Conservation (phyloP, 2,888 invertebrate genomes). For the Melanostoma scalare region DNA sequence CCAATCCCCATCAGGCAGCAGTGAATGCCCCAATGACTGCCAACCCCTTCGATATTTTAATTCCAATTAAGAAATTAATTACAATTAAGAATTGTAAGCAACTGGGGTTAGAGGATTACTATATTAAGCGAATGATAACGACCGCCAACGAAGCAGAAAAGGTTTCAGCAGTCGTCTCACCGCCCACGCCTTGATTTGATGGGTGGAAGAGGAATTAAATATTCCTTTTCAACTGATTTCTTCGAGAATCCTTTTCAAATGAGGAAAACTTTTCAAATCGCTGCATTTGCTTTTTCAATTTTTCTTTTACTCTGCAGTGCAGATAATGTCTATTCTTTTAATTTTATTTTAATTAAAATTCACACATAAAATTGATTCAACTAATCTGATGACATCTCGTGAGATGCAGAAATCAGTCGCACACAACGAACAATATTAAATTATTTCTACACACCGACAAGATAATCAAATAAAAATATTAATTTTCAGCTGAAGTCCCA, state of each 20-base stretch:
- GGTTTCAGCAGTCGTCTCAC: conserved; percentile 32
- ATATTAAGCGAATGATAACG: conserved; percentile 10
- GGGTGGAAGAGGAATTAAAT: conserved; percentile 28
- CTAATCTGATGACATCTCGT: conserved; percentile 12
- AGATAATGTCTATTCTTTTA: neutral
- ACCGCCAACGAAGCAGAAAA: conserved; percentile 30
- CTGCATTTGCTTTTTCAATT: neutral
- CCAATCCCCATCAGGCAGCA: neutral
- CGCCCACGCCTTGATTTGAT: neutral
- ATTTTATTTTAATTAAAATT: neutral
- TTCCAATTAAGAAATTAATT: conserved; percentile 63
- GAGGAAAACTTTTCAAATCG: conserved; percentile 42
- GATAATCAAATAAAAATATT: conserved; percentile 25
- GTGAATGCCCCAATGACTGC: neutral
- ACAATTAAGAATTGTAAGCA: conserved; percentile 55
- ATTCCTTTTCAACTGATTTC: conserved; percentile 30
- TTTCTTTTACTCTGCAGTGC: neutral
- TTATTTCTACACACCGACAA: neutral
- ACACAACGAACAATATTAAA: neutral
- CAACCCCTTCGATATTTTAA: conserved; percentile 50
- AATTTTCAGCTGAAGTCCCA: conserved; percentile 70
- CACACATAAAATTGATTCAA: neutral
- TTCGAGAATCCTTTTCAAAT: conserved; percentile 49
- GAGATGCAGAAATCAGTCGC: neutral
- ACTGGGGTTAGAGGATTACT: conserved; percentile 53